phyloP scores from a whole-genome alignment of 2,888 invertebrate genomes.

The Loripinus fragilis region DNA sequence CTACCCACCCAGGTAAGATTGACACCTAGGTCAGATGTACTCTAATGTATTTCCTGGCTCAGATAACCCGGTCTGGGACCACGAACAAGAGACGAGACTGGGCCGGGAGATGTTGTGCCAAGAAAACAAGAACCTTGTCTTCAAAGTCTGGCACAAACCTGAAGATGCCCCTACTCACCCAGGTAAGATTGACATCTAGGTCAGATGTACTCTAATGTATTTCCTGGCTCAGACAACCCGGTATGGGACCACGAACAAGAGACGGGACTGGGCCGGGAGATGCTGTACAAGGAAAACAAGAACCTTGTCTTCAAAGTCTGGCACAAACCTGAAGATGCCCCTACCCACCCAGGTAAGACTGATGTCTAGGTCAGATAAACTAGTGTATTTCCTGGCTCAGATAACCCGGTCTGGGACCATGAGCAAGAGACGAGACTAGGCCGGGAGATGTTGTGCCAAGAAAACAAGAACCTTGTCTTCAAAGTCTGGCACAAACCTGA shows the following conservation, averaged over 20 bases:
- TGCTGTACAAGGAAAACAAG: conserved; percentile 77
- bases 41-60: conserved; percentile 71
- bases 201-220: conserved; percentile 72
- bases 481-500: conserved; percentile 83
- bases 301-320: conserved; percentile 83
- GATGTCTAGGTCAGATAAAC: too few relatives aligned
- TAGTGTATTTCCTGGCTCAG: conserved; percentile 66
- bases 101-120: conserved; percentile 73
- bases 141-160: conserved; percentile 83
- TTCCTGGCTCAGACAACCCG: conserved; percentile 72
- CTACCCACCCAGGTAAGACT: conserved; percentile 77
- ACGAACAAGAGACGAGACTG: conserved; percentile 77
- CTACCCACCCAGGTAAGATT: conserved; percentile 74
- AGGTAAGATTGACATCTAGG: conserved; percentile 66
- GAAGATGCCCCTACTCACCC: conserved; percentile 75
- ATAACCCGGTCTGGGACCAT: conserved; percentile 80
- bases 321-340: conserved; percentile 80
- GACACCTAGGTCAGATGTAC: conserved; percentile 62
- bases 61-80: conserved; percentile 80
- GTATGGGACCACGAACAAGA: conserved; percentile 80
- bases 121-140: conserved; percentile 80
- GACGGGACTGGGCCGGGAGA: conserved; percentile 74
- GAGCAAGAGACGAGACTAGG: conserved; percentile 76
- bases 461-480: conserved; percentile 81
- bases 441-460: conserved; percentile 73